Percentiles rank a stretch among this genome's conserved stretches.
Conservation (phyloP, 2,113 vertebrate genomes). For the Sylvia atricapilla region DNA sequence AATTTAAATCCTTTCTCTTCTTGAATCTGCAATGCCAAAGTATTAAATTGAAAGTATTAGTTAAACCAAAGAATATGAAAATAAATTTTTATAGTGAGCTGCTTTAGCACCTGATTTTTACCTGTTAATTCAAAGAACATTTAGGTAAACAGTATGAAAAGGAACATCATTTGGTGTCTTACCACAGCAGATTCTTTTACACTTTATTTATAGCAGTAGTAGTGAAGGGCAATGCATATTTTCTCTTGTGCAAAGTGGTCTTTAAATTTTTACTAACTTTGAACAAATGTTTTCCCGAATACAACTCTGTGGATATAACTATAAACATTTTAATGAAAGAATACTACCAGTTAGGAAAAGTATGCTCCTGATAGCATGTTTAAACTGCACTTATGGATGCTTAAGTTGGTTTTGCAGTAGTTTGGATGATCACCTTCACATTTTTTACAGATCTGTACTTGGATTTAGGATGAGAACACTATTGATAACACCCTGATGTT, state of each 20-base stretch:
- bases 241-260: neutral
- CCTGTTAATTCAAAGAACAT: neutral
- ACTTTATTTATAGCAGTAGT: neutral
- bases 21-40: neutral
- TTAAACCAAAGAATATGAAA: neutral
- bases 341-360: neutral
- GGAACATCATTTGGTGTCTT: neutral
- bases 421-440: neutral
- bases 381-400: neutral
- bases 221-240: neutral
- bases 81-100: neutral
- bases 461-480: neutral
- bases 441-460: neutral
- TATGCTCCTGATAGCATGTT: neutral
- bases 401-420: neutral
- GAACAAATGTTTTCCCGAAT: neutral
- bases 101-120: neutral
- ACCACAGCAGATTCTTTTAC: neutral
- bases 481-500: neutral
- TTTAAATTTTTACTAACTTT: neutral
- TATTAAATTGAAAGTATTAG: neutral
- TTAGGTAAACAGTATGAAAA: neutral
- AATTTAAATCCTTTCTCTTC: neutral
- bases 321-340: neutral
- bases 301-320: neutral